phyloP scores from a whole-genome alignment of 2,888 invertebrate species.

The Cactoblastis cactorum region DNA sequence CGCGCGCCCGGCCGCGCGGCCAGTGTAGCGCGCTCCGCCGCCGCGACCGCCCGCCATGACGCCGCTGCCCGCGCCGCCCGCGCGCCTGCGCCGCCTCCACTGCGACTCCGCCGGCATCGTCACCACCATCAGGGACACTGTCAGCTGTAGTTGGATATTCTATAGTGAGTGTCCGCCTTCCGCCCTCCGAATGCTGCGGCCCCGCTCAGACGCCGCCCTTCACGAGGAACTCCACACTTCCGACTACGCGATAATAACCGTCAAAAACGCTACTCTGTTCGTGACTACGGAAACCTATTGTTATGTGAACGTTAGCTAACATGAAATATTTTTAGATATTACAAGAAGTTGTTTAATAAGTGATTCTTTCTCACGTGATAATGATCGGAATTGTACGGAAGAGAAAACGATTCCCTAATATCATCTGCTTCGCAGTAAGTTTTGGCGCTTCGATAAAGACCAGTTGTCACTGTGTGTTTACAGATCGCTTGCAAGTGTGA shows the following conservation, averaged over 20 bases:
- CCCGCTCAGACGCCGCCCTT: constrained; percentile 30
- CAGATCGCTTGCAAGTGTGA: not conserved
- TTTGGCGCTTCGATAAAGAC: not conserved
- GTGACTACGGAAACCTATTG: constrained; percentile 4
- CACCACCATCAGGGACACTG: constrained; percentile 81
- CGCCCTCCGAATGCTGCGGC: constrained; percentile 37
- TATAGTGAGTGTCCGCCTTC: constrained; percentile 81
- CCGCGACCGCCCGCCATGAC: constrained; percentile 66
- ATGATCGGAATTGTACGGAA: constrained; percentile 3
- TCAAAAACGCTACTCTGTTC: not conserved
- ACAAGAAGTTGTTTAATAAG: constrained; percentile 12
- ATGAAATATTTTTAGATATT: constrained; percentile 12
- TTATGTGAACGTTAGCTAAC: constrained; percentile 11
- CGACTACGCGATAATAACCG: not conserved
- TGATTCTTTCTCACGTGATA: constrained; percentile 13
- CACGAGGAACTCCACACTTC: constrained; percentile 9
- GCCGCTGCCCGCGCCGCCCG: constrained; percentile 67
- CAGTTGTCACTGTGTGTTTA: constrained; percentile 4
- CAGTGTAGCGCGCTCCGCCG: constrained; percentile 67
- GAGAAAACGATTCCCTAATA: not conserved
- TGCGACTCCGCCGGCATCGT: constrained; percentile 80
- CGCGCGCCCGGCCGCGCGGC: constrained; percentile 68
- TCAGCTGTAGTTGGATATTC: constrained; percentile 88
- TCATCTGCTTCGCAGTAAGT: constrained; percentile 1
- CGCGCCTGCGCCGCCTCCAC: constrained; percentile 54